phyloP scores from a whole-genome alignment of 1,140 invertebrate species.

The Sminthurides bifidus region DNA sequence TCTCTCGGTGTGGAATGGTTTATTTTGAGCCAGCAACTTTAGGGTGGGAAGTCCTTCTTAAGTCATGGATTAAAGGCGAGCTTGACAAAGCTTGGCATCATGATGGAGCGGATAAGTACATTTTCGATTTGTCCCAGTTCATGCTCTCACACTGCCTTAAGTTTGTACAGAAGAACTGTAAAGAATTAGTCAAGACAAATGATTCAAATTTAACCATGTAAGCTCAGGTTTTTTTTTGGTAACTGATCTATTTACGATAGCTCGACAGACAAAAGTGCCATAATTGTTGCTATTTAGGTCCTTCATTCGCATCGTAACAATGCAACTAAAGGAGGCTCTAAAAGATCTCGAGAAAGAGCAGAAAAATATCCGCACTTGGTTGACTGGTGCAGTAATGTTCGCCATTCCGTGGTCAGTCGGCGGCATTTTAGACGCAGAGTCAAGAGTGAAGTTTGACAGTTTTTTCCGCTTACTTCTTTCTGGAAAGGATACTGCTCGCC shows the following conservation, averaged over 20 bases:
- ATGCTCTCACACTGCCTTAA: slow-evolving; percentile 54
- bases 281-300: no score
- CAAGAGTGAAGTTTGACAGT: slow-evolving; percentile 60
- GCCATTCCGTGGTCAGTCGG: slow-evolving; percentile 70
- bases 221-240: no score
- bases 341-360: slow-evolving; percentile 50
- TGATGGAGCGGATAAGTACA: slow-evolving; percentile 45
- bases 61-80: slow-evolving; percentile 59
- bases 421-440: slow-evolving; percentile 58
- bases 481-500: slow-evolving; percentile 17
- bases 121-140: slow-evolving; percentile 61
- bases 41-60: slow-evolving; percentile 64
- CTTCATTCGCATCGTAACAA: slow-evolving; percentile 60
- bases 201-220: slow-evolving; percentile 52
- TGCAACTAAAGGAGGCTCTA: slow-evolving; percentile 58
- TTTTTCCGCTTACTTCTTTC: slow-evolving; percentile 38
- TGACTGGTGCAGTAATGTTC: slow-evolving; percentile 64
- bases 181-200: slow-evolving; percentile 54
- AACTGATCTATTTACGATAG: no score
- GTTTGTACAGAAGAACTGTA: slow-evolving; percentile 53
- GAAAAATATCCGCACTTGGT: slow-evolving; percentile 53
- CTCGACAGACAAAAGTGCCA: no score
- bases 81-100: slow-evolving; percentile 51
- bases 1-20: slow-evolving; percentile 68
- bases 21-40: slow-evolving; percentile 66